Evolutionary conservation across 1,140 invertebrate genomes (phyloP).

Genomic region (Calephelis nemesis): DNA sequence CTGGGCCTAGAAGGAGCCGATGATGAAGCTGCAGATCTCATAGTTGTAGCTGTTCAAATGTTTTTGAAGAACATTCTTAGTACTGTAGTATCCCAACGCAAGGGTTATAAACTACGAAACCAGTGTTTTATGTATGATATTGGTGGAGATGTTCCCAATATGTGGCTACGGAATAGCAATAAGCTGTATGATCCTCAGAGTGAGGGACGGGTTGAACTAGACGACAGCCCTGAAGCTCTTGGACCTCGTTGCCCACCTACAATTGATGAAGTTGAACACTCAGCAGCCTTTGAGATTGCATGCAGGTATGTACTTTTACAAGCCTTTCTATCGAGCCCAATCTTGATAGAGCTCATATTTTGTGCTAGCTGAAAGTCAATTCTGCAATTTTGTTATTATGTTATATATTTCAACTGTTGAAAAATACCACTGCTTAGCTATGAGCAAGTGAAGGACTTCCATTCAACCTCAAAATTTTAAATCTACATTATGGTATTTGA

Average conservation of each 20-base stretch:
- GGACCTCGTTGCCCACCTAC: conserved; percentile 72
- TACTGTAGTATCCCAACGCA: conserved; percentile 84
- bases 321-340: neutral
- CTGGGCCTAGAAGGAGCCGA: conserved; percentile 88
- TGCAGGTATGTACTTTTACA: conserved; percentile 53
- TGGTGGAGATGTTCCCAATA: conserved; percentile 85
- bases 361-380: no score
- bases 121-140: conserved; percentile 86
- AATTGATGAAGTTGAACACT: conserved; percentile 76
- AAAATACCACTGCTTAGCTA: no score
- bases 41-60: conserved; percentile 85
- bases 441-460: no score
- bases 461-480: no score
- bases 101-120: conserved; percentile 85
- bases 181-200: conserved; percentile 67
- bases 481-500: no score
- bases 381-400: no score
- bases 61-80: conserved; percentile 89
- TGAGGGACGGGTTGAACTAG: conserved; percentile 74
- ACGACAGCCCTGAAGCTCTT: conserved; percentile 70
- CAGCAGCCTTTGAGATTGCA: conserved; percentile 69
- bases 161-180: conserved; percentile 83
- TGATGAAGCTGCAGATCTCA: conserved; percentile 86
- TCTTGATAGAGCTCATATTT: no score
- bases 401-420: no score